Conservation (phyloP, 2,797 vertebrate species). For the Schizopygopsis pylzovi region DNA sequence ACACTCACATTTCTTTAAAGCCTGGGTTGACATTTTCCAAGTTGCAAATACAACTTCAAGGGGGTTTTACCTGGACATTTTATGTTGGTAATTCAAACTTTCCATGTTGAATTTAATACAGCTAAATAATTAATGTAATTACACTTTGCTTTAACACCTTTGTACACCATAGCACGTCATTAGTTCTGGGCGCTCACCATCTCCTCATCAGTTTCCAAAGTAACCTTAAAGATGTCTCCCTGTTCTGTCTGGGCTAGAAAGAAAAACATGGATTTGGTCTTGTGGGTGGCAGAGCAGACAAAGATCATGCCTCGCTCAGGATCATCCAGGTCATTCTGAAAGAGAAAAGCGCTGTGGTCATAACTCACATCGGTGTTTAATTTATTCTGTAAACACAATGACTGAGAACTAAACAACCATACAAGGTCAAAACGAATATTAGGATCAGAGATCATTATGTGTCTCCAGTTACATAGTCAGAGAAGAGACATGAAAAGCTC, state of each 20-base stretch:
- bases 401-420: not conserved
- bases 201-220: conserved; percentile 97
- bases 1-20: not conserved
- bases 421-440: conserved; percentile 30
- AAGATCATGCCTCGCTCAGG: conserved; percentile 99
- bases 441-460: conserved; percentile 56
- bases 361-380: conserved; percentile 14
- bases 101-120: not conserved
- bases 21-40: not conserved
- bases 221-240: conserved; percentile 98
- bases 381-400: conserved; percentile 12
- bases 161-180: too few relatives aligned
- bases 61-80: not conserved
- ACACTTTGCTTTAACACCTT: not conserved
- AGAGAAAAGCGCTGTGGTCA: conserved; percentile 2
- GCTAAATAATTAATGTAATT: not conserved
- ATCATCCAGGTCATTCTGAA: conserved; percentile 95
- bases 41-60: not conserved
- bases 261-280: conserved; percentile 99
- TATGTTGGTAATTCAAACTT: not conserved
- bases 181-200: conserved; percentile 82
- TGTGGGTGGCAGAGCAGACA: conserved; percentile 98
- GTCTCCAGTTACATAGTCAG: conserved; percentile 56
- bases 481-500: conserved; percentile 67
- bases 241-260: conserved; percentile 99